These are phyloP conservation scores for Nudaria mundana DNA, from an alignment of 2,888 invertebrate species.

Conservation along the genomic window DNA sequence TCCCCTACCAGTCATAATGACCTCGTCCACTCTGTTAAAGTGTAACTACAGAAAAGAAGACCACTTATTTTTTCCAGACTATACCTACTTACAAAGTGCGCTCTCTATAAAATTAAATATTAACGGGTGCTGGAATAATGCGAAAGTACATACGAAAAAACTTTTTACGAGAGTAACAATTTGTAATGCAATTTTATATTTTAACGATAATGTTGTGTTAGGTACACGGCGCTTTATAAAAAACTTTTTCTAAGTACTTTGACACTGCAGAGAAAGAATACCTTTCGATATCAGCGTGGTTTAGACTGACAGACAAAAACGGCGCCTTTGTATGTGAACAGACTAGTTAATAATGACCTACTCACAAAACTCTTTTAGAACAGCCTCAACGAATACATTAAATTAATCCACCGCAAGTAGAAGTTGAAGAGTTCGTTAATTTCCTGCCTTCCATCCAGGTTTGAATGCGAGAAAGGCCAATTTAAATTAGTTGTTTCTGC, in stretches of 20 bases:
- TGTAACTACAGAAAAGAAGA: too few species aligned
- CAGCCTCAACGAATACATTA: constrained; percentile 5
- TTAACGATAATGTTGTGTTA: background rate
- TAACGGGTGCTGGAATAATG: constrained; percentile 62
- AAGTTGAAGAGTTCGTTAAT: constrained; percentile 40
- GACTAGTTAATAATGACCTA: background rate
- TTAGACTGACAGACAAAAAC: too few species aligned
- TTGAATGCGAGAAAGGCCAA: constrained; percentile 33
- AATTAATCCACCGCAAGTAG: constrained; percentile 24
- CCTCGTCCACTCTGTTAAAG: too few species aligned
- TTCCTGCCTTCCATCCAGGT: constrained; percentile 34
- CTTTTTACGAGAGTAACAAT: constrained; percentile 15
- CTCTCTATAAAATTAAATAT: constrained; percentile 76
- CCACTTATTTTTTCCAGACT: too few species aligned
- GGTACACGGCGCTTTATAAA: background rate
- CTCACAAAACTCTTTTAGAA: too few species aligned
- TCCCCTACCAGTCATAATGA: too few species aligned
- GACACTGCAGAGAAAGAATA: too few species aligned
- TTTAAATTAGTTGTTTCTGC: constrained; percentile 46
- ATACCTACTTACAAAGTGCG: constrained; percentile 60
- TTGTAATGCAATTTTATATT: background rate
- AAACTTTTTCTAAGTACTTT: background rate
- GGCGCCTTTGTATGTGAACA: background rate
- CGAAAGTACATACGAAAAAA: constrained; percentile 43
- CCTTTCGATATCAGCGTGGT: too few species aligned